Conservation (phyloP, 2,888 invertebrate genomes). For the Chrysopilus asiliformis region DNA sequence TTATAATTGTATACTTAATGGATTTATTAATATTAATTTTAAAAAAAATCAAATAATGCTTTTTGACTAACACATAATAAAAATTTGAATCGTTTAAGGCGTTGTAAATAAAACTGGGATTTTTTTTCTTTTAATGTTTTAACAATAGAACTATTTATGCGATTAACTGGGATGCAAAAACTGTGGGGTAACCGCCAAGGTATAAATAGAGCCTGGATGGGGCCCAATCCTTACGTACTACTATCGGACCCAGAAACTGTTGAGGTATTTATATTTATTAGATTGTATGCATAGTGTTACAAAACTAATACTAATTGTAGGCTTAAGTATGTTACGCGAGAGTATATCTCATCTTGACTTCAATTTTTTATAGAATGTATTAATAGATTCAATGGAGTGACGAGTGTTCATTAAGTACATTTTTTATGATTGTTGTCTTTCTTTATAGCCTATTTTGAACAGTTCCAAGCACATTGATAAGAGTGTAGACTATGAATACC, state of each 20-base stretch:
- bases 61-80: too few species aligned
- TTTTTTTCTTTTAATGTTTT: too few species aligned
- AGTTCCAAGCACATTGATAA: constrained; percentile 46
- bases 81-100: too few species aligned
- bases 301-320: not conserved
- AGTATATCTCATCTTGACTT: too few species aligned
- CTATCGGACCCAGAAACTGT: constrained; percentile 39
- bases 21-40: too few species aligned
- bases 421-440: too few species aligned
- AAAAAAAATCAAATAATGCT: too few species aligned
- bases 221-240: constrained; percentile 37
- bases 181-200: constrained; percentile 40
- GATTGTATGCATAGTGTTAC: not conserved
- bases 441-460: constrained; percentile 40
- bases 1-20: too few species aligned
- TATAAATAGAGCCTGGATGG: constrained; percentile 40
- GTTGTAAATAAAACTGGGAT: constrained; percentile 1
- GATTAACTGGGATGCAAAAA: constrained; percentile 37
- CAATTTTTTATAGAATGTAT: too few species aligned
- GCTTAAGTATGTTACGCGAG: too few species aligned
- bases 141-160: constrained; percentile 40
- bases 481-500: constrained; percentile 42
- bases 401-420: too few species aligned
- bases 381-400: too few species aligned
- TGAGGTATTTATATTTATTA: constrained; percentile 26